Percentiles rank a stretch among this genome's conserved stretches.
Evolutionary conservation across 92 coral and sea anemone genomes (phyloP).

Genomic region (Epizoanthus fatuus): DNA sequence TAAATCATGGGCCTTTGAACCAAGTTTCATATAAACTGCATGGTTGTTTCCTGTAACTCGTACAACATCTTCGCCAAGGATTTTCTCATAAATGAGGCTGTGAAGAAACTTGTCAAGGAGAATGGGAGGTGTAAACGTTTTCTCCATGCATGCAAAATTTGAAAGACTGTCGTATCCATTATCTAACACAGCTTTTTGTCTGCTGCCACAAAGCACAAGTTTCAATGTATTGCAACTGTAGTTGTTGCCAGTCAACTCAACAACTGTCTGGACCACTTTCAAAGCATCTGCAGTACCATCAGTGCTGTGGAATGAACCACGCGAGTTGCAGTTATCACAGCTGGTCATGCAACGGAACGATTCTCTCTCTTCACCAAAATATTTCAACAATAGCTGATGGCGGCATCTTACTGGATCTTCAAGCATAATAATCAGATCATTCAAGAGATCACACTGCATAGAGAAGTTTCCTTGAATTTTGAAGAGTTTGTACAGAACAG

Average conservation of each 20-base stretch:
- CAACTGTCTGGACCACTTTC: too few relatives aligned
- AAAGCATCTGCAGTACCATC: too few relatives aligned
- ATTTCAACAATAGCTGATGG: conserved; percentile 25
- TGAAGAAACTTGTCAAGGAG: conserved; percentile 48
- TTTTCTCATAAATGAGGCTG: conserved; percentile 6
- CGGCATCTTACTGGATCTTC: conserved; percentile 32
- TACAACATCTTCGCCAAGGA: conserved; percentile 1
- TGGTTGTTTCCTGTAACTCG: not conserved
- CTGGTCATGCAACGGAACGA: conserved; percentile 13
- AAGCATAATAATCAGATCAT: not conserved
- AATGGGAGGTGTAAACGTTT: not conserved
- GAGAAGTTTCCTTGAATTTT: conserved; percentile 13
- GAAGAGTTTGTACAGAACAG: conserved; percentile 38
- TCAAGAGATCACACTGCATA: not conserved
- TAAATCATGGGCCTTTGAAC: conserved; percentile 46
- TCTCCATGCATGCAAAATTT: conserved; percentile 23
- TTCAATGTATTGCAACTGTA: conserved; percentile 16
- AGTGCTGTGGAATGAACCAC: too few relatives aligned
- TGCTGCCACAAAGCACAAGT: conserved; percentile 27
- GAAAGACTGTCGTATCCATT: conserved; percentile 10
- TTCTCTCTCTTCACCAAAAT: conserved; percentile 21
- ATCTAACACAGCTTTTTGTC: conserved; percentile 15
- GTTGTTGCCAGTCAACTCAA: not conserved
- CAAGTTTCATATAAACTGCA: conserved; percentile 20
- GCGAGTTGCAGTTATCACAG: not conserved